A percentile compares a stretch with the other conserved stretches of the same genome.
phyloP scores from a whole-genome alignment of 1,140 invertebrate species.

The Octopus bimaculoides region DNA sequence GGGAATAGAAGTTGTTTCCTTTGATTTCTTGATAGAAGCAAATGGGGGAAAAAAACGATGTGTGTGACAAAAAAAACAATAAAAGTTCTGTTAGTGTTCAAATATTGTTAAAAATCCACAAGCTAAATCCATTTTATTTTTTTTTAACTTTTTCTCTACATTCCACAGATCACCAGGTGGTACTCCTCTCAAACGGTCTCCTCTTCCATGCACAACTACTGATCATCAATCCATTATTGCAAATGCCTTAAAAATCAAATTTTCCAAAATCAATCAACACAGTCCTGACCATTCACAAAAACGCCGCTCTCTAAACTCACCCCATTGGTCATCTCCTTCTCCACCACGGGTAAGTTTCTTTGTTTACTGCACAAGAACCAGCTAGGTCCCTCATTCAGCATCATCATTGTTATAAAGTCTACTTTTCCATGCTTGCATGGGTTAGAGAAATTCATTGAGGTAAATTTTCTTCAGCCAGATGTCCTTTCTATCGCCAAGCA shows the following conservation, averaged over 20 bases:
- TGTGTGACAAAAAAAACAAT: too few species aligned
- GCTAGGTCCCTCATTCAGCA: not conserved
- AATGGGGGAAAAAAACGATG: too few species aligned
- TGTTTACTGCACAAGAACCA: not conserved
- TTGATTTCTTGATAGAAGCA: too few species aligned
- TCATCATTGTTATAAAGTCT: not conserved
- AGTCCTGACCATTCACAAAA: not conserved
- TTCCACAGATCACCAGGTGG: not conserved
- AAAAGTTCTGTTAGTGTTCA: too few species aligned
- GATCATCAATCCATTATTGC: not conserved
- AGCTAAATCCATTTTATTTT: too few species aligned
- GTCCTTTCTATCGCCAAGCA: not conserved
- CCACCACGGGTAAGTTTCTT: not conserved
- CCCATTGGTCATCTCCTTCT: not conserved
- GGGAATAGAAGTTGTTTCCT: too few species aligned
- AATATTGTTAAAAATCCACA: too few species aligned
- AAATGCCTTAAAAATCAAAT: constrained; percentile 2
- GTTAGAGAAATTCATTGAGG: not conserved
- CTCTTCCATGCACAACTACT: not conserved
- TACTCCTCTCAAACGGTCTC: not conserved
- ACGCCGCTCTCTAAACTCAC: not conserved
- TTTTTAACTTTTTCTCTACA: too few species aligned
- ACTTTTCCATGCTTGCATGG: not conserved
- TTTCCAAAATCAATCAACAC: not conserved
- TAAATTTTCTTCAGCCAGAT: not conserved